These are phyloP conservation scores for Peromyscus eremicus DNA, from an alignment of 2,797 vertebrate species.

Conservation along the genomic window DNA sequence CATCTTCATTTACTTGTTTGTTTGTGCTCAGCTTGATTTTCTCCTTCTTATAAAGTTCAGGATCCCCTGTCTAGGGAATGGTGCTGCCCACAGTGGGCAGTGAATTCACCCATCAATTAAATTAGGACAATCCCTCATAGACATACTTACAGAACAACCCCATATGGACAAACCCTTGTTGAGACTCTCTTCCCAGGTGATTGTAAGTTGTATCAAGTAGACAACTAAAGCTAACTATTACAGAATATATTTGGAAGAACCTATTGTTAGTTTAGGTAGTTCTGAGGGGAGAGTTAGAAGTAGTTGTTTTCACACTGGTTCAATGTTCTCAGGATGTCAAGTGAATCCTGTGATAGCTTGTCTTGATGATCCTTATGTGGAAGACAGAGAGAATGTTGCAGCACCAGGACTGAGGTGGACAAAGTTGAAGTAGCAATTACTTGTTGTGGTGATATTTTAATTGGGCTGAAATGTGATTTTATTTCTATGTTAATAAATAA, in stretches of 20 bases:
- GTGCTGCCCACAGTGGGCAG: neutral
- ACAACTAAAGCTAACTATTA: neutral
- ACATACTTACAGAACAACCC: neutral
- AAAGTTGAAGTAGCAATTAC: neutral
- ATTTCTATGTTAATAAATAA: too few relatives aligned
- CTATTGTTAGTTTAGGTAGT: neutral
- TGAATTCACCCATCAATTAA: neutral
- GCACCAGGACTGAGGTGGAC: neutral
- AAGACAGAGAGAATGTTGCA: neutral
- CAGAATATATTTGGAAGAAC: neutral
- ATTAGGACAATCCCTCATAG: neutral
- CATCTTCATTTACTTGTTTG: neutral
- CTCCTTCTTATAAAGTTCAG: neutral
- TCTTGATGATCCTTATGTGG: neutral
- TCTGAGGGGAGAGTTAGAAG: neutral
- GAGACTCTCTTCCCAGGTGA: neutral
- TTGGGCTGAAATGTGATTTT: too few relatives aligned
- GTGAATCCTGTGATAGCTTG: neutral
- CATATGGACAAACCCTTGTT: neutral
- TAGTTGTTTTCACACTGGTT: neutral
- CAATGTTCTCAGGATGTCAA: neutral
- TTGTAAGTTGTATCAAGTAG: neutral
- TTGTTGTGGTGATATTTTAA: too few relatives aligned
- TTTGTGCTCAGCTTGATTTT: neutral
- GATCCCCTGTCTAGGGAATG: neutral